Evolutionary conservation across 2,113 vertebrate genomes (phyloP).

Genomic region (Aldabrachelys gigantea): DNA sequence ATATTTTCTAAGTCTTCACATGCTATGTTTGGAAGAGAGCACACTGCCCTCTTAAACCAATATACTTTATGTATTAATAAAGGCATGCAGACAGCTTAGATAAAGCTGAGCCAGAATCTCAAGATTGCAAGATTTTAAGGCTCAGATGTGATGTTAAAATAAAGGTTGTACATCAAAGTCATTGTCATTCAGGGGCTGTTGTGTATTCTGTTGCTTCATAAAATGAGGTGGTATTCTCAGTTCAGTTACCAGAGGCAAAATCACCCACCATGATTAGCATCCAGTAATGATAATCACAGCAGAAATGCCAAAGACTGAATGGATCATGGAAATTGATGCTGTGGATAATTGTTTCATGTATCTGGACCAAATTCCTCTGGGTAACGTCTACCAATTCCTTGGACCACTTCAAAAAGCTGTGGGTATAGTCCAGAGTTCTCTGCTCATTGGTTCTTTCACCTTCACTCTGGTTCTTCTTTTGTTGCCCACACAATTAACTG

Average conservation of each 20-base stretch:
- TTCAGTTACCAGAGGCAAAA: too few species aligned
- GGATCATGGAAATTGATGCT: background rate
- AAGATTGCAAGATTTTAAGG: background rate
- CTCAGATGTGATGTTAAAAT: background rate
- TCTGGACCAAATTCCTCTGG: background rate
- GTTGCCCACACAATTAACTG: background rate
- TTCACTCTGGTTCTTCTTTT: background rate
- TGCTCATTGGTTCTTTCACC: background rate
- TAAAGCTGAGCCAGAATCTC: background rate
- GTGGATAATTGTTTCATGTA: background rate
- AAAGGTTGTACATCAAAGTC: background rate
- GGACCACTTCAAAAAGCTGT: background rate
- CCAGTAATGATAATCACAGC: too few species aligned
- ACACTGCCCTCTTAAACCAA: background rate
- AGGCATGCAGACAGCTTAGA: background rate
- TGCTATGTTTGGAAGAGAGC: background rate
- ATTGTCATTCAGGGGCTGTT: background rate
- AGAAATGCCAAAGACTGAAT: background rate
- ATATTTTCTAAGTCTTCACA: background rate
- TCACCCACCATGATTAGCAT: too few species aligned
- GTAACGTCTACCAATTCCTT: background rate
- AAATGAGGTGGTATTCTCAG: too few species aligned
- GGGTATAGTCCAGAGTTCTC: background rate
- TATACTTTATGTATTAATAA: background rate
- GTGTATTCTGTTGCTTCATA: background rate